Conservation (phyloP, 2,797 vertebrate genomes). For the Rhynchonycteris naso region DNA sequence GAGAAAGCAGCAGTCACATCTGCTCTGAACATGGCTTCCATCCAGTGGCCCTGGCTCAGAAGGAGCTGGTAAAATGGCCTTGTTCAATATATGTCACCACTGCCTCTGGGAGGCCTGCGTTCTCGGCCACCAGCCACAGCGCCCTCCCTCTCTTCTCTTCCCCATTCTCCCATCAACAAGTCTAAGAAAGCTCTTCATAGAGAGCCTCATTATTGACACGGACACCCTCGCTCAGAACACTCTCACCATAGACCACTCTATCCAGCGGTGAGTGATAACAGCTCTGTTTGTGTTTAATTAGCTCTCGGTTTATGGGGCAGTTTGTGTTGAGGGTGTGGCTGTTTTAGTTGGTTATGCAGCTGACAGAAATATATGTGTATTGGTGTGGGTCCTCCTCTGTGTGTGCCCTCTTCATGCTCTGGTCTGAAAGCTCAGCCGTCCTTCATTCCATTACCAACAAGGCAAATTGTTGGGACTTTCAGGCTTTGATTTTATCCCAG, state of each 20-base stretch:
- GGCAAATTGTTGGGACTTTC: background rate
- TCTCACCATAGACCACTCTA: conserved; percentile 48
- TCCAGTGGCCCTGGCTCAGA: background rate
- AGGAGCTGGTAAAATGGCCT: conserved; percentile 25
- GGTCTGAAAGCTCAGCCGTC: conserved; percentile 41
- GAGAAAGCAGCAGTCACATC: conserved; percentile 34
- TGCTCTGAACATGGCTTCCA: conserved; percentile 24
- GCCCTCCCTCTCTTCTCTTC: background rate
- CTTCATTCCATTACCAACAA: background rate
- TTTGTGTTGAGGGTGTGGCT: conserved; percentile 73
- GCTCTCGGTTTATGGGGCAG: conserved; percentile 68
- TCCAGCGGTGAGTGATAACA: conserved; percentile 71
- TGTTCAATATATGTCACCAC: conserved; percentile 10
- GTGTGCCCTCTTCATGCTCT: background rate
- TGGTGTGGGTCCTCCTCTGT: conserved; percentile 44
- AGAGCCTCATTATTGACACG: conserved; percentile 55
- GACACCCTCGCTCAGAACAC: conserved; percentile 45
- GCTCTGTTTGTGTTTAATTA: conserved; percentile 79
- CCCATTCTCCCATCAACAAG: background rate
- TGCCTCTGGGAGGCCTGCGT: background rate
- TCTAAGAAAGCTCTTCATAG: conserved; percentile 53
- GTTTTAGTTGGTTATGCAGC: conserved; percentile 67
- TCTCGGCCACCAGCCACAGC: background rate
- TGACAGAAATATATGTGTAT: conserved; percentile 74
- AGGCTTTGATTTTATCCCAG: background rate